Evolutionary conservation across 2,888 invertebrate species (phyloP), one percentile per base, ranked within the genome.

Genomic region (Drosophila rubida): DNA sequence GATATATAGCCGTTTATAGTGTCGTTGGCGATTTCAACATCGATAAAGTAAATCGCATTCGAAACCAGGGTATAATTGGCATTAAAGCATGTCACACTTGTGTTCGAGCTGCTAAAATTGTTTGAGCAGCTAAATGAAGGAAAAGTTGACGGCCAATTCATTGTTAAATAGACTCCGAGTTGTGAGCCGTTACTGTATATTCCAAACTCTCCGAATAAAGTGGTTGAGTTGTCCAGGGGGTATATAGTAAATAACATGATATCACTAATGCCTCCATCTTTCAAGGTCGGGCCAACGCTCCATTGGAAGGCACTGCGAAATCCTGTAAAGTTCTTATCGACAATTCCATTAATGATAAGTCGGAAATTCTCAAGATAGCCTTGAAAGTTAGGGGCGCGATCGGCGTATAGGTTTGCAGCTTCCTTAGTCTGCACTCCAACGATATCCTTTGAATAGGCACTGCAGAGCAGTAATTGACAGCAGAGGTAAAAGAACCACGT

Each of bases 1-100:
- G 65, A 65, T 6, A 65, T 59, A 9, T 48, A 60, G 1, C 22
- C 65, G 2, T 7, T 23, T 4, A 59, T 16, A 8, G 27, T 48
- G 0, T 8, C 27, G 3, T 39, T 19, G 0, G n/a, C 11, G 3
- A 65, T 41, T 19, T 65, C 64, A 9, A 65, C 53, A 60, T 65
- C 64, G 3, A 65, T 25, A 35, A 16, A 60, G 30, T 59, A 65
- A 5, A 59, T 65, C 1, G 35, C 59, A 35, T 65, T 59, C 5
- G 37, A n/a, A 9, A 45, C 27, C 22, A 65, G 19, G 4, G 9
- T 25, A 16, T 32, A 59, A 13, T 53, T 35, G 23, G 30, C 13
- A 19, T 46, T 59, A 0, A 16, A 50, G 9, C 63, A 62, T 6
- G 11, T 9, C 2, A 7, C 5, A 13, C 4, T 14, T 1, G 0